Evolutionary conservation across 2,888 invertebrate species (phyloP).

Genomic region (Epiperipatus broadwayi): DNA sequence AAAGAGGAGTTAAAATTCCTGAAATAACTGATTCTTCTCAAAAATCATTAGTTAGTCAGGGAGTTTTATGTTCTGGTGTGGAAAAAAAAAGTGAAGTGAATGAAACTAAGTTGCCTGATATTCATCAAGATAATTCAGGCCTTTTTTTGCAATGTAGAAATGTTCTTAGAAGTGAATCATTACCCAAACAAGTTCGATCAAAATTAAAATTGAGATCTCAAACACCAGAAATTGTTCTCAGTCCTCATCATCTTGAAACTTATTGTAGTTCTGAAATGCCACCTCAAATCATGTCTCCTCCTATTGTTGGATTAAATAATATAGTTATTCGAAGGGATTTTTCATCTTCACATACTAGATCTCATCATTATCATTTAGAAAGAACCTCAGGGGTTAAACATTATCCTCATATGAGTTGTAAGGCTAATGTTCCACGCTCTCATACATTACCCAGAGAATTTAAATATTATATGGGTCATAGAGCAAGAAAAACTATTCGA

Average conservation of each 20-base stretch:
- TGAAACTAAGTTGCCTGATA: too few species aligned
- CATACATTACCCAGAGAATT: slow-evolving; percentile 68
- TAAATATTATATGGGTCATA: slow-evolving; percentile 43
- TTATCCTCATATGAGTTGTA: slow-evolving; percentile 43
- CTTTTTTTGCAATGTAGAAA: too few species aligned
- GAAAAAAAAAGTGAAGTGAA: too few species aligned
- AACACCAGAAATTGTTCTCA: slow-evolving; percentile 56
- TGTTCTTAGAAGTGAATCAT: too few species aligned
- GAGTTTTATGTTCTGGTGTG: too few species aligned
- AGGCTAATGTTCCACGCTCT: slow-evolving; percentile 60
- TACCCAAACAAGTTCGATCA: too few species aligned
- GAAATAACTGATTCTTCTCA: slow-evolving; percentile 56
- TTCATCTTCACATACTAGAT: slow-evolving; percentile 14
- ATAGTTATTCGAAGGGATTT: slow-evolving; percentile 15
- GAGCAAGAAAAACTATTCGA: slow-evolving; percentile 38
- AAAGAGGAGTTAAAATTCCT: slow-evolving; percentile 37
- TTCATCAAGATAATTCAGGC: too few species aligned
- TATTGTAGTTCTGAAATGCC: slow-evolving; percentile 15
- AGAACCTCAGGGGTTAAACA: slow-evolving; percentile 13
- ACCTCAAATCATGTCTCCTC: slow-evolving; percentile 6
- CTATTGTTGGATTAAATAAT: slow-evolving; percentile 15
- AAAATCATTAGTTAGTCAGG: slow-evolving; percentile 59
- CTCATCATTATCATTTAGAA: slow-evolving; percentile 12
- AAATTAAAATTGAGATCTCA: slow-evolving; percentile 40
- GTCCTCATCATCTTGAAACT: slow-evolving; percentile 47